A percentile compares a stretch with the other conserved stretches of the same genome.
Evolutionary conservation across 2,113 vertebrate species (phyloP).

Genomic region (Toxotes chatareus): DNA sequence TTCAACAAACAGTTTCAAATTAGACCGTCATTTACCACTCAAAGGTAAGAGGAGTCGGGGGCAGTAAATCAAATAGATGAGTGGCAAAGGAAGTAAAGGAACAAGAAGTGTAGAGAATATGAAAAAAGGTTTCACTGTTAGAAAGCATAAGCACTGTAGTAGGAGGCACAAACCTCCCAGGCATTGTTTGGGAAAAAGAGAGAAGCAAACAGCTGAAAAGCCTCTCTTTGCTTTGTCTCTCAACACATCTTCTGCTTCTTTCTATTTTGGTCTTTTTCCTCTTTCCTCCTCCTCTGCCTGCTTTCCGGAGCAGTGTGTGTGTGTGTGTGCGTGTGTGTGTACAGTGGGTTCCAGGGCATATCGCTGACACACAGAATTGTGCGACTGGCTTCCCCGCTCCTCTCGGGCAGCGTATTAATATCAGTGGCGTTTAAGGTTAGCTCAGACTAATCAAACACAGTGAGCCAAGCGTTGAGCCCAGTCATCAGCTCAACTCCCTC

Average conservation of each 20-base stretch:
- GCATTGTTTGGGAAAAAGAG: conserved; percentile 31
- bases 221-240: conserved; percentile 48
- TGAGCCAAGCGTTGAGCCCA: conserved; percentile 69
- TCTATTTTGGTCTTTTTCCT: conserved; percentile 28
- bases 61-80: conserved; percentile 55
- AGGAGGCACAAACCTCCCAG: conserved; percentile 45
- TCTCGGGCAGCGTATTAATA: conserved; percentile 74
- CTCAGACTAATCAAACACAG: conserved; percentile 78
- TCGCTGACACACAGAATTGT: conserved; percentile 65
- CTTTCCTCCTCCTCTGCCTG: conserved; percentile 6
- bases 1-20: conserved; percentile 57
- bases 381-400: conserved; percentile 42
- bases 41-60: conserved; percentile 41
- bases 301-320: background rate
- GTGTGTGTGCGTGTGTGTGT: conserved; percentile 10
- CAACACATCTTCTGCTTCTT: conserved; percentile 29
- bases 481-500: conserved; percentile 46
- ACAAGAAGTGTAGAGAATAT: conserved; percentile 35
- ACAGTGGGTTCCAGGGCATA: conserved; percentile 42
- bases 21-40: conserved; percentile 41
- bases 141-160: conserved; percentile 32
- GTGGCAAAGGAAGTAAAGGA: conserved; percentile 19
- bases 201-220: conserved; percentile 53
- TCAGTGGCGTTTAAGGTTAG: conserved; percentile 71
- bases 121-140: conserved; percentile 41